Evolutionary conservation across 2,888 invertebrate genomes (phyloP).

Genomic region (Carpatolechia fugitivella): DNA sequence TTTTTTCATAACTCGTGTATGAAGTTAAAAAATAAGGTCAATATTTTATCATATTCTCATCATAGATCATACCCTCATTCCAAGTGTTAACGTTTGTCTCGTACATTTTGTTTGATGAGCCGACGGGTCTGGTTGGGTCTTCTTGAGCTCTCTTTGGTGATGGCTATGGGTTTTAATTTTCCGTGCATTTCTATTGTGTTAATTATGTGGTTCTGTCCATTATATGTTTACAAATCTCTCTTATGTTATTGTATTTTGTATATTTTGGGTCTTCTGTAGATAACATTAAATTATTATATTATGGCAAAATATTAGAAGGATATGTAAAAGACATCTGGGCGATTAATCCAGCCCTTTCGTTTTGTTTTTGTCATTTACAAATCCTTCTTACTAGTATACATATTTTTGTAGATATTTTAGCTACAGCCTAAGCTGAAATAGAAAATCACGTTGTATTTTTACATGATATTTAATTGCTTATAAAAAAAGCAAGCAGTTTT

Average conservation of each 20-base stretch:
- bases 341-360: not conserved
- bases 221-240: conserved; percentile 2
- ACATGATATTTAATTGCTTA: not conserved
- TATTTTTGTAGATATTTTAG: conserved; percentile 5
- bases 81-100: conserved; percentile 11
- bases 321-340: not conserved
- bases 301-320: not conserved
- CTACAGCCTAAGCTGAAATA: not conserved
- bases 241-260: conserved; percentile 5
- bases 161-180: conserved; percentile 62
- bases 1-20: not conserved
- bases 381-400: not conserved
- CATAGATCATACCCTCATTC: conserved; percentile 1
- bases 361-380: not conserved
- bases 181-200: conserved; percentile 44
- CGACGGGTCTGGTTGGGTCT: conserved; percentile 56
- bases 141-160: conserved; percentile 52
- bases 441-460: not conserved
- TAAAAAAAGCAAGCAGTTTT: not conserved
- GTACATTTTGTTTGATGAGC: conserved; percentile 64
- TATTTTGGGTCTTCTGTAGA: conserved; percentile 9
- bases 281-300: not conserved
- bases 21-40: not conserved
- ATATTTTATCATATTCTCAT: not conserved
- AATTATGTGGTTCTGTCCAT: conserved; percentile 32